A percentile compares a stretch with the other conserved stretches of the same genome.
Conservation (phyloP, 2,888 invertebrate genomes). For the Argyra leucocephala region DNA sequence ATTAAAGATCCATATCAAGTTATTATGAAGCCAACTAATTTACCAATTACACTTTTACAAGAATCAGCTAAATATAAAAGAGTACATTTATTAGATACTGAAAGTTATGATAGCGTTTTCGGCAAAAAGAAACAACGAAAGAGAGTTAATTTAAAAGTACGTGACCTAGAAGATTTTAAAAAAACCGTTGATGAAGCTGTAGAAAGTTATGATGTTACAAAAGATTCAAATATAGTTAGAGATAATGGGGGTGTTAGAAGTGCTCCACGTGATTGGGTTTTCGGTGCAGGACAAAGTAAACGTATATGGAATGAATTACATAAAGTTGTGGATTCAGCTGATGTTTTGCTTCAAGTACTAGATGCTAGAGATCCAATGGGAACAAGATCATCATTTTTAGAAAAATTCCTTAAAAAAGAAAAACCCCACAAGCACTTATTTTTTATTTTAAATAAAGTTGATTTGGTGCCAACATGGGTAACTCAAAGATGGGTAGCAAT, state of each 20-base stretch:
- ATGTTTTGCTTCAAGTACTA: conserved; percentile 89
- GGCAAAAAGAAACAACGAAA: conserved; percentile 90
- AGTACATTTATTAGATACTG: conserved; percentile 91
- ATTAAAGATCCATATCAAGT: conserved; percentile 95
- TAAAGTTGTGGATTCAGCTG: conserved; percentile 97
- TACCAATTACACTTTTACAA: conserved; percentile 88
- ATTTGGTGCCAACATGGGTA: conserved; percentile 94
- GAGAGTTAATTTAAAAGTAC: conserved; percentile 66
- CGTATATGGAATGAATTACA: conserved; percentile 98
- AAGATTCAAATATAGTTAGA: conserved; percentile 73
- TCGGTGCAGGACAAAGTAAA: conserved; percentile 90
- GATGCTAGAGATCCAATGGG: conserved; percentile 97
- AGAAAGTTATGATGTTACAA: conserved; percentile 68
- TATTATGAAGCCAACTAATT: conserved; percentile 88
- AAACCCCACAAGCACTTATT: conserved; percentile 96
- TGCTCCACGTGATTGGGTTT: conserved; percentile 83
- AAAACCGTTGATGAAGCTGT: conserved; percentile 60
- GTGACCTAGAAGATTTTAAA: conserved; percentile 69
- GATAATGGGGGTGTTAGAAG: conserved; percentile 74
- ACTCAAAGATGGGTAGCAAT: conserved; percentile 96
- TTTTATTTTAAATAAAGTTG: conserved; percentile 93
- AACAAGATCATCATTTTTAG: conserved; percentile 84
- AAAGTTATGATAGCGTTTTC: conserved; percentile 88
- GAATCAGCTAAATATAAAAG: conserved; percentile 82
- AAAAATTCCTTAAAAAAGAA: conserved; percentile 85